phyloP scores from a whole-genome alignment of 1,140 invertebrate species.

The Papilio polyxenes region DNA sequence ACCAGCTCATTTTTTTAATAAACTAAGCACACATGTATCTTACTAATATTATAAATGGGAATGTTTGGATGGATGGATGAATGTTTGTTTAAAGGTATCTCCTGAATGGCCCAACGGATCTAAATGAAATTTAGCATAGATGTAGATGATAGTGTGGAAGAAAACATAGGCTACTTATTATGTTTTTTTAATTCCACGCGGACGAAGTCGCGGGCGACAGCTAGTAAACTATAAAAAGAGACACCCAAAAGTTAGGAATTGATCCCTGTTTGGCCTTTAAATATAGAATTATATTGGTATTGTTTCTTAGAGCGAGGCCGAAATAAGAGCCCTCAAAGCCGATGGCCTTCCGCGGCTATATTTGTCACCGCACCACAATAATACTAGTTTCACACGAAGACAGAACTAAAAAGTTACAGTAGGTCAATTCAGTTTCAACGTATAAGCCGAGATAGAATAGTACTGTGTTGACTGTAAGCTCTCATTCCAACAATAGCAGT shows the following conservation, averaged over 20 bases:
- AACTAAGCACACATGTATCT: background rate
- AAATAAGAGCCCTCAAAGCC: conserved; percentile 52
- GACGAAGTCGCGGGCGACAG: too few species aligned
- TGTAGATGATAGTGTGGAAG: too few species aligned
- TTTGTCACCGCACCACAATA: conserved; percentile 42
- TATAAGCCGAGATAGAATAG: background rate
- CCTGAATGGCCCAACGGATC: too few species aligned
- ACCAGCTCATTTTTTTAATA: background rate
- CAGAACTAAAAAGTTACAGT: background rate
- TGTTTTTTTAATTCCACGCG: too few species aligned
- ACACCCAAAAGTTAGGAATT: background rate
- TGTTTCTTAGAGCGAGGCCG: conserved; percentile 48
- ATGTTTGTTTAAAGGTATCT: too few species aligned
- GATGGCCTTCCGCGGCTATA: conserved; percentile 42
- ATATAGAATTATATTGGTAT: conserved; percentile 36
- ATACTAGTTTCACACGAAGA: background rate
- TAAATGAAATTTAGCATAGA: too few species aligned
- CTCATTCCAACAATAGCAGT: too few species aligned
- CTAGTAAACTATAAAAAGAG: background rate
- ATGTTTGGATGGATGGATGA: too few species aligned
- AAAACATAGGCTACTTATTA: too few species aligned
- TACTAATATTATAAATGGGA: too few species aligned
- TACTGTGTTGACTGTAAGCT: too few species aligned
- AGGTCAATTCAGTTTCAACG: background rate
- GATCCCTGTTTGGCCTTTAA: conserved; percentile 7